Conservation (phyloP, 2,113 vertebrate genomes). For the Circaetus cinerascens region DNA sequence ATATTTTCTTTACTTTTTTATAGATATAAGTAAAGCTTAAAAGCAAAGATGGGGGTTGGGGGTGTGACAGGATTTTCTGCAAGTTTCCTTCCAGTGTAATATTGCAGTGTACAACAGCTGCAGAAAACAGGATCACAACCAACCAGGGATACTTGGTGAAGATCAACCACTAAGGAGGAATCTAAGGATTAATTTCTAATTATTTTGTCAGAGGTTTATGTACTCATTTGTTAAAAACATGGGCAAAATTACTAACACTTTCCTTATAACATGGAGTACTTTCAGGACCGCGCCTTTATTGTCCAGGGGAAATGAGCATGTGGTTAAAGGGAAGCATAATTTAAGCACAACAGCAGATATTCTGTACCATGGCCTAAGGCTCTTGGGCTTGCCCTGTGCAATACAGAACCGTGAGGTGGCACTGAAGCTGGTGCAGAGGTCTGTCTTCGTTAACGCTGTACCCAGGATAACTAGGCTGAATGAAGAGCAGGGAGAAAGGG, state of each 20-base stretch:
- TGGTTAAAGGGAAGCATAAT: background rate
- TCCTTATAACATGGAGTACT: background rate
- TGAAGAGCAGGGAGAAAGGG: background rate
- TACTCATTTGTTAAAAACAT: background rate
- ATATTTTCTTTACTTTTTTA: background rate
- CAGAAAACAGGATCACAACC: background rate
- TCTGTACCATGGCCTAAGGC: background rate
- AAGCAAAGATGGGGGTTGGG: background rate
- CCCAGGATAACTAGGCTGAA: background rate
- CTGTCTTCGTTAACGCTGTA: background rate
- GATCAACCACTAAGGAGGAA: background rate
- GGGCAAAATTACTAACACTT: background rate
- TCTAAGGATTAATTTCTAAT: background rate
- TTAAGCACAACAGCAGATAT: background rate
- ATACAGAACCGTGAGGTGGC: rapidly evolving
- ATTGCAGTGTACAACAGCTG: background rate
- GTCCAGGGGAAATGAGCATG: background rate
- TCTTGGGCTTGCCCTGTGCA: background rate
- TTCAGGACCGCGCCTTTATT: background rate
- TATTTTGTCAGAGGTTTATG: background rate
- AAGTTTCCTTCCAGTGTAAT: background rate
- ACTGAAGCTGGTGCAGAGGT: background rate
- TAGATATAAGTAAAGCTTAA: background rate
- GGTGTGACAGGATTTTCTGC: background rate
- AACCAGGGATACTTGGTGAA: background rate